Evolutionary conservation across 2,888 invertebrate species (phyloP).

Genomic region (Galeopsomyia nigrocyanea): DNA sequence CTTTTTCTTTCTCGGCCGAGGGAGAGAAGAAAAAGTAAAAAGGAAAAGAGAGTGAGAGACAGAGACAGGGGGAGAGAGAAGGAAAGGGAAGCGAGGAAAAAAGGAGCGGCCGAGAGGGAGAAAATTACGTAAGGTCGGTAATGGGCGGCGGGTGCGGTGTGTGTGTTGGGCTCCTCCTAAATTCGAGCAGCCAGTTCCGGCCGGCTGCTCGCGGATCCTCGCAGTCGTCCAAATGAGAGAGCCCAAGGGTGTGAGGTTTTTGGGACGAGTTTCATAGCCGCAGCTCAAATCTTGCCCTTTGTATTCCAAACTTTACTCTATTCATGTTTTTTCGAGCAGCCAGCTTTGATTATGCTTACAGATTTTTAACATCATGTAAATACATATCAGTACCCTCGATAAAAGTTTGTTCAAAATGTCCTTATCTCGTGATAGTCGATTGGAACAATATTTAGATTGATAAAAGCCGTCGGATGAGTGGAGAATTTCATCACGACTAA

Average conservation of each 20-base stretch:
- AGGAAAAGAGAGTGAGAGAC: conserved; percentile 5
- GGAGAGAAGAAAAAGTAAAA: too few relatives aligned
- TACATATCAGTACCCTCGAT: too few relatives aligned
- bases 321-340: too few relatives aligned
- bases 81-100: not conserved
- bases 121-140: conserved; percentile 48
- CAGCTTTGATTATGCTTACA: too few relatives aligned
- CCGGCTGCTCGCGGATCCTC: conserved; percentile 45
- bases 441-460: too few relatives aligned
- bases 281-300: too few relatives aligned
- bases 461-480: too few relatives aligned
- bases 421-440: too few relatives aligned
- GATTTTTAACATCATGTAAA: too few relatives aligned
- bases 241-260: conserved; percentile 19
- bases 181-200: conserved; percentile 58
- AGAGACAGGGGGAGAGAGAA: conserved; percentile 2
- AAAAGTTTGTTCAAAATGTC: too few relatives aligned
- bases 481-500: too few relatives aligned
- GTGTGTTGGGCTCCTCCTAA: conserved; percentile 54
- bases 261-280: not conserved
- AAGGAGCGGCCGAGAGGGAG: not conserved
- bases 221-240: conserved; percentile 25
- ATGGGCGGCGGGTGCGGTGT: conserved; percentile 53
- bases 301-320: too few relatives aligned
- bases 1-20: not conserved